Evolutionary conservation across 2,888 invertebrate genomes (phyloP).

Genomic region (Caenorhabditis wallacei): DNA sequence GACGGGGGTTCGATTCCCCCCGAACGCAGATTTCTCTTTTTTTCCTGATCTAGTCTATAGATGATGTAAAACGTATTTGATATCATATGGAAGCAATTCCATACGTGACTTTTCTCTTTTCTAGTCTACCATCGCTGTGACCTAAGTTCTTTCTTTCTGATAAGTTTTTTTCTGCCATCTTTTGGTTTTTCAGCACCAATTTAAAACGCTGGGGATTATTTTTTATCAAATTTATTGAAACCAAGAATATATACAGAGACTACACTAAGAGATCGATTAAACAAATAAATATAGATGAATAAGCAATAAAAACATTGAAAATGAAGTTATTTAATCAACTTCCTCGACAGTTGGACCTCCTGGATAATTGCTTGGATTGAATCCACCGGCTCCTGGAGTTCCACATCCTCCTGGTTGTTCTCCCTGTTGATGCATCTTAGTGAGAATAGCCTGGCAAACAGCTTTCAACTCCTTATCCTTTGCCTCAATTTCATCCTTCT

Average conservation of each 20-base stretch:
- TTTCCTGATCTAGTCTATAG: too few species aligned
- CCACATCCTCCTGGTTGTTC: conserved; percentile 61
- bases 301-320: background rate
- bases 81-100: background rate
- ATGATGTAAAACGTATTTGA: too few species aligned
- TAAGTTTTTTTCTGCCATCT: too few species aligned
- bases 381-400: conserved; percentile 55
- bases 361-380: conserved; percentile 49
- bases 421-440: conserved; percentile 71
- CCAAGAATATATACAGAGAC: background rate
- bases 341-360: conserved; percentile 80
- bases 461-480: conserved; percentile 75
- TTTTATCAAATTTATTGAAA: too few species aligned
- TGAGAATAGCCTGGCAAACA: conserved; percentile 72
- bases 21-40: conserved; percentile 70
- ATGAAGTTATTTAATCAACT: conserved; percentile 75
- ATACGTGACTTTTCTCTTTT: background rate
- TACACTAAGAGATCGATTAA: conserved; percentile 5
- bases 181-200: too few species aligned
- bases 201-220: too few species aligned
- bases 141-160: too few species aligned
- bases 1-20: conserved; percentile 78
- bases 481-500: conserved; percentile 86
- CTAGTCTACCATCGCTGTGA: too few species aligned
- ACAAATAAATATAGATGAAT: background rate